These are phyloP conservation scores for Tolypeutes matacus DNA, from an alignment of 2,797 vertebrate species.

Conservation along the genomic window DNA sequence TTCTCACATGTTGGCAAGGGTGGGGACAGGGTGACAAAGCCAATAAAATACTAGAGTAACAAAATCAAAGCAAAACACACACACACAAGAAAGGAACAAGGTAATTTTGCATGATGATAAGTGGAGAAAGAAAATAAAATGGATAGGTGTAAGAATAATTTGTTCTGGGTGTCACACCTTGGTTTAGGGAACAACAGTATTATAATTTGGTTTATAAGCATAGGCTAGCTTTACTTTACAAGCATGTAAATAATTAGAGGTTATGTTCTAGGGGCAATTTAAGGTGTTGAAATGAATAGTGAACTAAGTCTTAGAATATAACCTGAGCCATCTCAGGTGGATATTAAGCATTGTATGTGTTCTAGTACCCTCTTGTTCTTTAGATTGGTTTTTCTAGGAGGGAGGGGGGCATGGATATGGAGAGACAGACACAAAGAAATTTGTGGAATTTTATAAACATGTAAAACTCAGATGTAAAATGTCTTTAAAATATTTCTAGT, in stretches of 20 bases:
- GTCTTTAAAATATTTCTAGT: background rate
- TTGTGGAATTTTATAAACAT: background rate
- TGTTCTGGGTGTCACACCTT: background rate
- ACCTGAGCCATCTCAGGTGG: background rate
- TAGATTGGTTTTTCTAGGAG: background rate
- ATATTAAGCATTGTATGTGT: background rate
- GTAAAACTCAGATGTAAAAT: conserved; percentile 12
- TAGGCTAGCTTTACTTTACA: background rate
- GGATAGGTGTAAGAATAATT: background rate
- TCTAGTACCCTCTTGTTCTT: background rate
- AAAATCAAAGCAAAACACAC: background rate
- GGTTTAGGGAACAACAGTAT: background rate
- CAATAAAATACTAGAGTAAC: background rate
- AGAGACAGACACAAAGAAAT: background rate
- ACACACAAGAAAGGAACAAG: background rate
- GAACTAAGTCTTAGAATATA: background rate
- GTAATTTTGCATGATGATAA: background rate
- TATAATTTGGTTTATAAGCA: background rate
- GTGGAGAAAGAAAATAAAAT: background rate
- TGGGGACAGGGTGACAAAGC: background rate
- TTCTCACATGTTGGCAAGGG: background rate
- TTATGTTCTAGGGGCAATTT: background rate
- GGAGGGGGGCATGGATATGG: background rate
- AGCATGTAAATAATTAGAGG: background rate
- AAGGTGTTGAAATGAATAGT: background rate